A percentile compares a stretch with the other conserved stretches of the same genome.
Evolutionary conservation across 2,797 vertebrate genomes (phyloP).

Genomic region (Tenualosa thibaudeaui): DNA sequence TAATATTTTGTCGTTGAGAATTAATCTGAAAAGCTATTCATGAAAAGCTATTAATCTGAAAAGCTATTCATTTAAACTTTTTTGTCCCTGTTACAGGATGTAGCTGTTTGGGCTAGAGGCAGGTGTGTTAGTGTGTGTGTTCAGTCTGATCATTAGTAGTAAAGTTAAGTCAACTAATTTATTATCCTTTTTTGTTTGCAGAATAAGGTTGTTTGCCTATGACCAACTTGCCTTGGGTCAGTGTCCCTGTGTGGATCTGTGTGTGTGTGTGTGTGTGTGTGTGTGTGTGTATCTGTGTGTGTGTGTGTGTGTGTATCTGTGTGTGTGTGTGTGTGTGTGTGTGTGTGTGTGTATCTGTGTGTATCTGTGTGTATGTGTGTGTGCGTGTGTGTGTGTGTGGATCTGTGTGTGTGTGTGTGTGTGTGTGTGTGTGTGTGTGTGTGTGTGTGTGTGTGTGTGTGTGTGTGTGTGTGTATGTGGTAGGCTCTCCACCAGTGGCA

Average conservation of each 20-base stretch:
- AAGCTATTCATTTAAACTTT: background rate
- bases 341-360: background rate
- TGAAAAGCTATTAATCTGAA: too few species aligned
- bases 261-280: background rate
- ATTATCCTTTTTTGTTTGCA: too few species aligned
- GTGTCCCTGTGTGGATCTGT: background rate
- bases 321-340: background rate
- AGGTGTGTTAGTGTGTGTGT: background rate
- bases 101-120: background rate
- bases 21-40: background rate
- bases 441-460: constrained; percentile 35
- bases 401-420: background rate
- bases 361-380: background rate
- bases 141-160: background rate
- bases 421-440: background rate
- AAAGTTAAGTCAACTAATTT: too few species aligned
- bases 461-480: constrained; percentile 35
- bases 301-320: constrained; percentile 38
- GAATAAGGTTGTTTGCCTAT: background rate
- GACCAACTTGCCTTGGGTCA: too few species aligned
- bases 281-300: background rate
- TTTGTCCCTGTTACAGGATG: background rate
- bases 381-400: constrained; percentile 36
- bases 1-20: background rate
- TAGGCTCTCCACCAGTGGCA: constrained; percentile 35